phyloP scores from a whole-genome alignment of 2,797 vertebrate genomes.

The Caiman crocodilus region DNA sequence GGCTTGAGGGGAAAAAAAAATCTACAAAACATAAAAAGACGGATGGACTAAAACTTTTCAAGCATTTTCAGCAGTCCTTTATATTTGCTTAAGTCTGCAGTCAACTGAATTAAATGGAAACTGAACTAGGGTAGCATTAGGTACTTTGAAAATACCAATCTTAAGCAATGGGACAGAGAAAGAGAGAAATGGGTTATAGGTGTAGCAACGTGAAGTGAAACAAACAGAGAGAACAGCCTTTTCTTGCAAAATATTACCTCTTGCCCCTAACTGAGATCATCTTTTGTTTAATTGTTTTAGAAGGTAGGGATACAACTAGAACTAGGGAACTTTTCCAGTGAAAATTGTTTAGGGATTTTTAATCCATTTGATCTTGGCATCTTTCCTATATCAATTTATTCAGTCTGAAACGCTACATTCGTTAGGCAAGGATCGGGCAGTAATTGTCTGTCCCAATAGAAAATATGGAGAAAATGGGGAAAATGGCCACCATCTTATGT shows the following conservation, averaged over 20 bases:
- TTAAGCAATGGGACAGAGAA: neutral
- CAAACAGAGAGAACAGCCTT: too few species aligned
- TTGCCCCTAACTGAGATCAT: neutral
- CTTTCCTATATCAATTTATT: neutral
- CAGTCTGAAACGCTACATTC: neutral
- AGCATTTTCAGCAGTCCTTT: neutral
- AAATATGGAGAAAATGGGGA: neutral
- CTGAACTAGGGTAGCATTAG: neutral
- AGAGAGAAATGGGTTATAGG: too few species aligned
- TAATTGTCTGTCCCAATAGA: rapidly evolving
- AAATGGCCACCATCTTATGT: neutral
- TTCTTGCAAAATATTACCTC: neutral
- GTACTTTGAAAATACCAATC: neutral
- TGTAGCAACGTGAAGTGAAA: too few species aligned
- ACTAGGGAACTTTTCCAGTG: neutral
- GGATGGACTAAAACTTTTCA: neutral
- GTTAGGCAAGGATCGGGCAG: neutral
- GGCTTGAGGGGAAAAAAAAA: too few species aligned
- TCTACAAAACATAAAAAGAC: neutral
- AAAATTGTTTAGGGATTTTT: neutral
- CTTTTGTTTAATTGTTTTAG: neutral
- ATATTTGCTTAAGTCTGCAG: neutral
- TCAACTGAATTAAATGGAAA: neutral
- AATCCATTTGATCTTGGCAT: neutral
- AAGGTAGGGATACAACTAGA: neutral